Evolutionary conservation across 2,797 vertebrate species (phyloP).

Genomic region (Ctenochaetus hawaiiensis): DNA sequence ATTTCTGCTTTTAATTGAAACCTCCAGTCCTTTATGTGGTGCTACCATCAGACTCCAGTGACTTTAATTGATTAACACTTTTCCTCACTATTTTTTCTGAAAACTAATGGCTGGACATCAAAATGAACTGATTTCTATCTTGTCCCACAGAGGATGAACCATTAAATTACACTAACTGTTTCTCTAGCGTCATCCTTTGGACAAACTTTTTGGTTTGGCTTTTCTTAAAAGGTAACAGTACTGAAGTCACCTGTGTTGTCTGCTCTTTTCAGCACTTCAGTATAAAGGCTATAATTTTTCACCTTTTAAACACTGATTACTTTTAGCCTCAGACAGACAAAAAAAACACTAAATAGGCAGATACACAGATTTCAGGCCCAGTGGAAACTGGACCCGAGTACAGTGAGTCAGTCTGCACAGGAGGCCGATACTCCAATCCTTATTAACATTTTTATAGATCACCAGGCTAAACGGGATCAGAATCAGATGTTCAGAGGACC

Average conservation of each 20-base stretch:
- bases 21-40: too few relatives aligned
- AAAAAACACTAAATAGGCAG: neutral
- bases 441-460: constrained; percentile 75
- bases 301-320: neutral
- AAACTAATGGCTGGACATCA: neutral
- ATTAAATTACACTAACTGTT: neutral
- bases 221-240: neutral
- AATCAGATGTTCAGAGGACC: constrained; percentile 68
- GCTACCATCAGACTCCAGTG: too few relatives aligned
- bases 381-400: constrained; percentile 28
- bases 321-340: neutral
- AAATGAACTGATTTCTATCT: neutral
- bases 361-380: constrained; percentile 7
- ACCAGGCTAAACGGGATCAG: constrained; percentile 54
- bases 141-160: constrained; percentile 9
- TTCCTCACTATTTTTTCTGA: neutral
- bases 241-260: neutral
- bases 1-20: neutral
- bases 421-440: constrained; percentile 71
- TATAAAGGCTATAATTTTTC: neutral
- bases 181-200: too few relatives aligned
- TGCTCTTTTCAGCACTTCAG: neutral
- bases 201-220: too few relatives aligned
- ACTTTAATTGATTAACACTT: too few relatives aligned
- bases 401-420: constrained; percentile 61